A percentile compares a stretch with the other conserved stretches of the same genome.
Evolutionary conservation across 1,140 invertebrate genomes (phyloP).

Genomic region (Nephila pilipes): DNA sequence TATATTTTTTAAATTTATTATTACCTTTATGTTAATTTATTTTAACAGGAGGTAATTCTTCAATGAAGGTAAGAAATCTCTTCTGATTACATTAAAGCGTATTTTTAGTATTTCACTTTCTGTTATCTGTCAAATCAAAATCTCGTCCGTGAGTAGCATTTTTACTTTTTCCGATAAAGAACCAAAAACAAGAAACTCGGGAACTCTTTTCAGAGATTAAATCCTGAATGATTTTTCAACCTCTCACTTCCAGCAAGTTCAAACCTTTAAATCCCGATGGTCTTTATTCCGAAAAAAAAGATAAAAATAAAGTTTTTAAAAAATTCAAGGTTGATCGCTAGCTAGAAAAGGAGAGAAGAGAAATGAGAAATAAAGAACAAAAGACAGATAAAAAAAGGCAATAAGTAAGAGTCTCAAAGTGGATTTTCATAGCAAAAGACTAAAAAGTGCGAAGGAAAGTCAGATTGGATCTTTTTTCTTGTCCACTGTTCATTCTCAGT

Average conservation of each 20-base stretch:
- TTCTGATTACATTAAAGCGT: background rate
- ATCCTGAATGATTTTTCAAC: slow-evolving; percentile 11
- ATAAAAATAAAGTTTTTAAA: too few relatives aligned
- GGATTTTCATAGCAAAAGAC: background rate
- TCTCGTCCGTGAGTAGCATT: background rate
- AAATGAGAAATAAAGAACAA: background rate
- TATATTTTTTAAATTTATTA: background rate
- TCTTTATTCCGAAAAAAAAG: background rate
- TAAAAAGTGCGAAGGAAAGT: background rate
- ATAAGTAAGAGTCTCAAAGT: background rate
- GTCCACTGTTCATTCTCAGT: background rate
- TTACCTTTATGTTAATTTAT: background rate
- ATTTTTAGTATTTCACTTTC: background rate
- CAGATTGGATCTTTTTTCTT: background rate
- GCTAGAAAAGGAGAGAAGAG: background rate
- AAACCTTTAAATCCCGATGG: background rate
- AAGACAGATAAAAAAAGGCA: background rate
- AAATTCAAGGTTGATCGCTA: background rate
- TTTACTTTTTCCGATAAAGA: background rate
- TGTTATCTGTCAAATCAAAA: background rate
- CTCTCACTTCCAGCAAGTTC: background rate
- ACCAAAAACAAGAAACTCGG: too few relatives aligned
- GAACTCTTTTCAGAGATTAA: background rate
- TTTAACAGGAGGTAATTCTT: background rate
- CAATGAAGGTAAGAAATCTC: background rate